Evolutionary conservation across 2,888 invertebrate genomes (phyloP).

Genomic region (Oscheius sp.): DNA sequence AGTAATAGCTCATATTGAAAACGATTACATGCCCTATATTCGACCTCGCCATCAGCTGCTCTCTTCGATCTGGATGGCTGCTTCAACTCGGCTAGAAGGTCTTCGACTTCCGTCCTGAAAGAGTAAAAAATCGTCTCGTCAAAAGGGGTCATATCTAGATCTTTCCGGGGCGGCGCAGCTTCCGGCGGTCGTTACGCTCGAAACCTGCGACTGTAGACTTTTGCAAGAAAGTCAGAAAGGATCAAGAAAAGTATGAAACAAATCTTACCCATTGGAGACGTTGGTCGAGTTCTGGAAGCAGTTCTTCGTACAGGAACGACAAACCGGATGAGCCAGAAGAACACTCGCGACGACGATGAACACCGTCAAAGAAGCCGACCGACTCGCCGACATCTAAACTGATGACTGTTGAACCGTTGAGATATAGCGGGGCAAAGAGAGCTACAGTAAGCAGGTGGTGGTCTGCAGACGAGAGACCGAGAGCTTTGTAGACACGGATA

Average conservation of each 20-base stretch:
- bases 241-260: not conserved
- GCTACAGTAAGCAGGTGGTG: not conserved
- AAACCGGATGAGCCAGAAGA: constrained; percentile 43
- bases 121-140: constrained; percentile 4
- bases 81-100: constrained; percentile 44
- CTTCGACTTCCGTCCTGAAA: constrained; percentile 36
- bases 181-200: not conserved
- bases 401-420: not conserved
- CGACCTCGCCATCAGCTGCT: constrained; percentile 35
- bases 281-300: constrained; percentile 39
- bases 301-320: constrained; percentile 55
- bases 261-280: constrained; percentile 20
- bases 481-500: not conserved
- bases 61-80: constrained; percentile 22
- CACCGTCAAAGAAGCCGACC: not conserved
- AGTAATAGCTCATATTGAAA: constrained; percentile 54
- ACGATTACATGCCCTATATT: constrained; percentile 45
- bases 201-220: not conserved
- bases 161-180: constrained; percentile 2
- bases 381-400: constrained; percentile 4
- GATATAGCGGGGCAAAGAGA: not conserved
- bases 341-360: not conserved
- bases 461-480: not conserved
- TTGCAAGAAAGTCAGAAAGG: not conserved
- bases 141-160: constrained; percentile 20